Conservation (phyloP, 1,140 invertebrate genomes). For the Drosophila ambigua region DNA sequence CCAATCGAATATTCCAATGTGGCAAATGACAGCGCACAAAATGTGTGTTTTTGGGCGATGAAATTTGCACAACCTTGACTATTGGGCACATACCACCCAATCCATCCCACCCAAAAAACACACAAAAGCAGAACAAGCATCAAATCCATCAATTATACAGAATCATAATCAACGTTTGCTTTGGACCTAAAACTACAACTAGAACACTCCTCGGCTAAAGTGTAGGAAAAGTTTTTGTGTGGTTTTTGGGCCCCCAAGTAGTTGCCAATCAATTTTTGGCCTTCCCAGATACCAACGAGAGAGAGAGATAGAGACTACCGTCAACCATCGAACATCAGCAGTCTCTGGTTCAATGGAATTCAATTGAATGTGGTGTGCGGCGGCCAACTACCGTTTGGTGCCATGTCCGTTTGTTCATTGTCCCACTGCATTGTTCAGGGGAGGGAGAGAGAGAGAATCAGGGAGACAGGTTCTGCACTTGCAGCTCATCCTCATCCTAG, state of each 20-base stretch:
- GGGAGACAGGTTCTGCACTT: constrained; percentile 12
- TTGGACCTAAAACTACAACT: background rate
- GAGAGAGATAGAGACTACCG: constrained; percentile 13
- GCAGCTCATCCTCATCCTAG: constrained; percentile 13
- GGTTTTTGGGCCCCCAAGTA: constrained; percentile 45
- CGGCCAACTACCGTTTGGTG: constrained; percentile 58
- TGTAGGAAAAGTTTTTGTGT: constrained; percentile 28
- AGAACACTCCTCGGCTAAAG: background rate
- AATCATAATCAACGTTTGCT: constrained; percentile 48
- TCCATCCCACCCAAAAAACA: background rate
- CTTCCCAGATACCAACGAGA: constrained; percentile 46
- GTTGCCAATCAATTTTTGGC: constrained; percentile 78
- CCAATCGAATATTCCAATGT: constrained; percentile 44
- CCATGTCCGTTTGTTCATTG: constrained; percentile 20
- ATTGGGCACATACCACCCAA: no score
- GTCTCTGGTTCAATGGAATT: constrained; percentile 51
- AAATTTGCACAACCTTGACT: constrained; percentile 59
- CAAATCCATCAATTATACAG: constrained; percentile 69
- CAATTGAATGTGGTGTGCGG: constrained; percentile 74
- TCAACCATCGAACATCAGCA: constrained; percentile 21
- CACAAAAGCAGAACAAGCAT: constrained; percentile 26
- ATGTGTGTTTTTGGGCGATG: constrained; percentile 20
- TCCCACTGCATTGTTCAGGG: background rate
- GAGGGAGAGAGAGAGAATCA: background rate
- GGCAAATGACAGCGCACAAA: constrained; percentile 39